Conservation (phyloP, 2,888 invertebrate species). For the Chloroclystis v-ata region DNA sequence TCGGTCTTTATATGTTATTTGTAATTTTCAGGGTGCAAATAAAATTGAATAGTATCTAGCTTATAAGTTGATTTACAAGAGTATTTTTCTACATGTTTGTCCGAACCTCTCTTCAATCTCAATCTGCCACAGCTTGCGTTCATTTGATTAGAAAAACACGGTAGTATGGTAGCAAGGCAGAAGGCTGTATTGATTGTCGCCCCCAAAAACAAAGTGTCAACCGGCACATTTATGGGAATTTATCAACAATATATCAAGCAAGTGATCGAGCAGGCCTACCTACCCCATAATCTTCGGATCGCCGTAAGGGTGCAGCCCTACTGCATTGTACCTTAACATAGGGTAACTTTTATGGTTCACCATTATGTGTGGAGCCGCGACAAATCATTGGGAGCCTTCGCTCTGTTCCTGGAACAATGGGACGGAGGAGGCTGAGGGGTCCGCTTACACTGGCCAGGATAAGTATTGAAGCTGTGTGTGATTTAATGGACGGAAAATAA, state of each 20-base stretch:
- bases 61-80: no score
- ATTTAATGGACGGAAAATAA: constrained; percentile 73
- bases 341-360: constrained; percentile 69
- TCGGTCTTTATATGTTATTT: no score
- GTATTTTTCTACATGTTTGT: no score
- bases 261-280: constrained; percentile 56
- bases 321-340: constrained; percentile 67
- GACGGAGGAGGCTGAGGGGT: constrained; percentile 35
- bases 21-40: no score
- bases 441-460: constrained; percentile 39
- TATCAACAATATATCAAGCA: constrained; percentile 45
- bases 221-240: constrained; percentile 30
- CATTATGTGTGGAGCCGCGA: constrained; percentile 42
- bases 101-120: no score
- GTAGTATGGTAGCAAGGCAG: no score
- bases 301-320: constrained; percentile 64
- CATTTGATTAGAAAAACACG: no score
- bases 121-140: no score
- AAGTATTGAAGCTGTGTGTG: constrained; percentile 64
- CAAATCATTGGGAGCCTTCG: constrained; percentile 44
- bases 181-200: constrained; percentile 11
- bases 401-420: constrained; percentile 26
- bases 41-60: no score
- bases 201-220: constrained; percentile 20
- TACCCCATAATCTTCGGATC: constrained; percentile 46